phyloP scores from a whole-genome alignment of 2,888 invertebrate species.

The Andrena trimmerana region DNA sequence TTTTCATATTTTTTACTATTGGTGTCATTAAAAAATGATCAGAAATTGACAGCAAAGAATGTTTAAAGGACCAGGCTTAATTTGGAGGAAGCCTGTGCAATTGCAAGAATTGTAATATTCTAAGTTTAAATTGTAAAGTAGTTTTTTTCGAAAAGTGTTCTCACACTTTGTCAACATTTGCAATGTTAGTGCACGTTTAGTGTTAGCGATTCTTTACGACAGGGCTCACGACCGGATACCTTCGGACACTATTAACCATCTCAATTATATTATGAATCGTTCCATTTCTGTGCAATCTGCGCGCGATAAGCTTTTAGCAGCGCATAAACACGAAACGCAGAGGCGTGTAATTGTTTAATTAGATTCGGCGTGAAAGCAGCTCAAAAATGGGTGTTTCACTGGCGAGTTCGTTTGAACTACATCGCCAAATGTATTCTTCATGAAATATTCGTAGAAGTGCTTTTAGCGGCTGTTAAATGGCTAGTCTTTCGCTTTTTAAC shows the following conservation, averaged over 20 bases:
- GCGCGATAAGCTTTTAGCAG: slow-evolving; percentile 6
- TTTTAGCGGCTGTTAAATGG: slow-evolving; percentile 6
- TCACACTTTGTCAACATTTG: not conserved
- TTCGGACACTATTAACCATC: not conserved
- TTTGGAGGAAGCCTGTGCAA: too few relatives aligned
- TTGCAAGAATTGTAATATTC: too few relatives aligned
- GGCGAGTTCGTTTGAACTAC: slow-evolving; percentile 13
- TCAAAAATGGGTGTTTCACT: slow-evolving; percentile 4
- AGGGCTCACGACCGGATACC: not conserved
- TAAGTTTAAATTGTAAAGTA: not conserved
- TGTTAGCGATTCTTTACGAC: not conserved
- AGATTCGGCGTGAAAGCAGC: slow-evolving; percentile 2
- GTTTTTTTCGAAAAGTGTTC: not conserved
- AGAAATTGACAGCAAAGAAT: too few relatives aligned
- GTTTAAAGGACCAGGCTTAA: too few relatives aligned
- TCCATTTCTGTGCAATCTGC: not conserved
- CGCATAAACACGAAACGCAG: not conserved
- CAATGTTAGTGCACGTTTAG: not conserved
- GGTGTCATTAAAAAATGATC: too few relatives aligned
- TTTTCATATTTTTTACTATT: too few relatives aligned
- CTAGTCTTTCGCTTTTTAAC: slow-evolving; percentile 7
- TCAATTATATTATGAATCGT: not conserved
- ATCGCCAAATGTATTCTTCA: not conserved
- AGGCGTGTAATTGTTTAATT: slow-evolving; percentile 39
- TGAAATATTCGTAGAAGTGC: slow-evolving; percentile 4